phyloP scores from a whole-genome alignment of 2,797 vertebrate species.

The Spizella passerina region DNA sequence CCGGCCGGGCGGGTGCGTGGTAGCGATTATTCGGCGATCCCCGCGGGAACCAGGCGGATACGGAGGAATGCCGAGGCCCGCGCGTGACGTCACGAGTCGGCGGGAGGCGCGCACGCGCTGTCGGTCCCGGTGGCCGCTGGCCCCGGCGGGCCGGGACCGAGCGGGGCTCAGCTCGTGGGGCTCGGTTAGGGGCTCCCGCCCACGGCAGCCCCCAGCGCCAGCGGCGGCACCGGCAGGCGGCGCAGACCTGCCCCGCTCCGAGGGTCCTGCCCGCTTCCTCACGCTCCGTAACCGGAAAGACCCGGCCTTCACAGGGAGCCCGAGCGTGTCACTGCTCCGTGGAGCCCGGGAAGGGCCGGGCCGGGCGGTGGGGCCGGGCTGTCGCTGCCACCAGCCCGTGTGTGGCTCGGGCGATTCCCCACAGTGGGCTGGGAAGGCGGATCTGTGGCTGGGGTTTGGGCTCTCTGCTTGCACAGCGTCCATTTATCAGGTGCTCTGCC shows the following conservation, averaged over 20 bases:
- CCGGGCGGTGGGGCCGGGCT: neutral
- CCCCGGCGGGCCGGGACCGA: accelerated
- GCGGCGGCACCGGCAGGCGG: neutral
- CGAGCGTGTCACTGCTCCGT: accelerated
- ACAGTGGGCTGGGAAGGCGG: accelerated
- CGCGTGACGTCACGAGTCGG: neutral
- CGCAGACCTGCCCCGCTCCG: neutral
- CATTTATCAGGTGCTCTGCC: neutral
- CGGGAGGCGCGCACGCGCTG: neutral
- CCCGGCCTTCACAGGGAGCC: no score
- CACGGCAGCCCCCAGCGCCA: neutral
- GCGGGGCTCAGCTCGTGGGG: accelerated
- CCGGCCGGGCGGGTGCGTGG: neutral
- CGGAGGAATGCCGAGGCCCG: neutral
- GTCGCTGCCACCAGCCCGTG: neutral
- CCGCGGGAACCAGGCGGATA: neutral
- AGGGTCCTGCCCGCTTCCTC: neutral
- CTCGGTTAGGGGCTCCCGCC: neutral
- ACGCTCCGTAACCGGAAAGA: no score
- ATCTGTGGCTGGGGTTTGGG: accelerated
- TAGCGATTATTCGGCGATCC: neutral
- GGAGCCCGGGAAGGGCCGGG: neutral
- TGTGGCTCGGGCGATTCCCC: neutral
- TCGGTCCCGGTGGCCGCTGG: accelerated
- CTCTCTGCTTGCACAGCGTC: neutral